These are phyloP conservation scores for Cremastinae sp. DNA, from an alignment of 2,888 invertebrate genomes.

Conservation along the genomic window DNA sequence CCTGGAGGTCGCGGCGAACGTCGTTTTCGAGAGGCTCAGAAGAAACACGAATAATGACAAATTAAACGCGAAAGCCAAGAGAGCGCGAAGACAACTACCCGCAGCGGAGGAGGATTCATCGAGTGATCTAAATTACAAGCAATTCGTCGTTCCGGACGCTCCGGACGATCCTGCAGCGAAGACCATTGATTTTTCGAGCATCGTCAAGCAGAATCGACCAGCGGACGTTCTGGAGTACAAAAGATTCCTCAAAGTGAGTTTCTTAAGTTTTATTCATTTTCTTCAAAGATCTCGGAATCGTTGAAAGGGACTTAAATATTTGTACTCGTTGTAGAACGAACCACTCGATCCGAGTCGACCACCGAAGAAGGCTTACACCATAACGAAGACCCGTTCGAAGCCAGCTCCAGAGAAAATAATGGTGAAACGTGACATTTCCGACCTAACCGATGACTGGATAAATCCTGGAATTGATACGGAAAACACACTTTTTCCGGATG, in stretches of 20 bases:
- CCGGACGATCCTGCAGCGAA: constrained; percentile 63
- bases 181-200: constrained; percentile 70
- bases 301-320: not conserved
- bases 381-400: constrained; percentile 68
- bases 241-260: constrained; percentile 72
- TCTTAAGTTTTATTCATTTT: constrained; percentile 1
- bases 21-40: constrained; percentile 75
- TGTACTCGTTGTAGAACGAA: constrained; percentile 69
- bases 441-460: constrained; percentile 45
- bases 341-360: constrained; percentile 67
- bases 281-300: not conserved
- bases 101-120: constrained; percentile 35
- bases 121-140: constrained; percentile 62
- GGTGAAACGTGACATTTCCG: constrained; percentile 68
- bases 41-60: constrained; percentile 67
- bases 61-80: constrained; percentile 6
- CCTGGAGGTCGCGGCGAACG: constrained; percentile 74
- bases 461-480: constrained; percentile 25
- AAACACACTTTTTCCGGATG: constrained; percentile 42
- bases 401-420: constrained; percentile 69
- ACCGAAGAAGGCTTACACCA: constrained; percentile 71
- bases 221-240: constrained; percentile 74
- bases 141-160: constrained; percentile 60
- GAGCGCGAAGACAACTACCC: constrained; percentile 62
- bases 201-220: constrained; percentile 72